A percentile compares a stretch with the other conserved stretches of the same genome.
These are phyloP conservation scores for Theristicus caerulescens DNA, from an alignment of 2,113 vertebrate genomes.

Conservation along the genomic window DNA sequence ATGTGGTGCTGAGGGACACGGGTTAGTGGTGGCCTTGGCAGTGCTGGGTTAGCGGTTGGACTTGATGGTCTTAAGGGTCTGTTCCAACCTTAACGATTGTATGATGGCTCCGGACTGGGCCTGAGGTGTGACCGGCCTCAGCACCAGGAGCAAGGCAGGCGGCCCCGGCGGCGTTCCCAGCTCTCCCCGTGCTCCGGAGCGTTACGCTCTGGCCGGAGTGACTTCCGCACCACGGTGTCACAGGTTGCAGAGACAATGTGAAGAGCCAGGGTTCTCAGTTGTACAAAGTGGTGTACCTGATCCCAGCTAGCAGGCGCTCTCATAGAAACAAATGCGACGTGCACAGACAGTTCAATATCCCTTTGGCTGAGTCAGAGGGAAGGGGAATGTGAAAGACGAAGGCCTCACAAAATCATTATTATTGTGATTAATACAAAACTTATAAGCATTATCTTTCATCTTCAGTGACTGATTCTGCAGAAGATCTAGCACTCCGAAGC, in stretches of 20 bases:
- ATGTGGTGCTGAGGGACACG: no score
- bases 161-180: not conserved
- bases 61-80: no score
- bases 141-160: no score
- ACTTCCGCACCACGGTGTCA: not conserved
- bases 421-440: no score
- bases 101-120: not conserved
- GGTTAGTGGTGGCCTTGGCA: no score
- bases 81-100: no score
- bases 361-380: fast-evolving
- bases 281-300: no score
- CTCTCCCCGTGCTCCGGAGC: not conserved
- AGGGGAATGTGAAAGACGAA: fast-evolving
- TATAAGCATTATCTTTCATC: fast-evolving
- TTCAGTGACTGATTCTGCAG: fast-evolving
- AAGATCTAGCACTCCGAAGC: not conserved
- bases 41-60: no score
- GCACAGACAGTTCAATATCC: not conserved
- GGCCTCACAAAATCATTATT: no score
- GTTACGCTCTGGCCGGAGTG: not conserved
- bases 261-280: fast-evolving
- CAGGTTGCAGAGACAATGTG: fast-evolving
- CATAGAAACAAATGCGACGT: fast-evolving
- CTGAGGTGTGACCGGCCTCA: no score
- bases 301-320: no score